Evolutionary conservation across 2,888 invertebrate genomes (phyloP).

Genomic region (Brachynemurus nebulosus): DNA sequence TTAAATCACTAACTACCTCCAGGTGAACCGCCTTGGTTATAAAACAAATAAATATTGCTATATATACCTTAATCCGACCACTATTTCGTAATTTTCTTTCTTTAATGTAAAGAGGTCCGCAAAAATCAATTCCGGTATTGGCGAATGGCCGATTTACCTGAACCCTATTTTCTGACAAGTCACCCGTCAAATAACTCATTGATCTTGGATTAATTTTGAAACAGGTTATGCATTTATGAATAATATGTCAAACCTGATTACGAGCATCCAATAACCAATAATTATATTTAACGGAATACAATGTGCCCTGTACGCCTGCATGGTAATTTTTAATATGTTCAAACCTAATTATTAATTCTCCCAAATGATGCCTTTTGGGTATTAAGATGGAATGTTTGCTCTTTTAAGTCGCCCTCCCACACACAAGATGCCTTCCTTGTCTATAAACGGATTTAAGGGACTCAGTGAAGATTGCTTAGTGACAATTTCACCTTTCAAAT

Average conservation of each 20-base stretch:
- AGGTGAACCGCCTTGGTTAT: constrained; percentile 18
- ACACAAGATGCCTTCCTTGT: too few relatives aligned
- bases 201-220: background rate
- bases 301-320: background rate
- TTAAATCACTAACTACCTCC: constrained; percentile 17
- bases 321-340: background rate
- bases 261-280: background rate
- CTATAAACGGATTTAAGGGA: background rate
- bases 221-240: background rate
- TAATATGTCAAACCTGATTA: background rate
- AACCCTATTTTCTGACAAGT: constrained; percentile 10
- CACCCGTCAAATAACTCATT: background rate
- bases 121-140: too few relatives aligned
- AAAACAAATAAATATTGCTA: constrained; percentile 18
- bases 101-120: constrained; percentile 10
- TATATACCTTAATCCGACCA: constrained; percentile 16
- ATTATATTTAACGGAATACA: background rate
- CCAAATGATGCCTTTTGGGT: background rate
- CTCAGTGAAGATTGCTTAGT: background rate
- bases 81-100: constrained; percentile 12
- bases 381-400: background rate
- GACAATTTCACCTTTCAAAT: background rate
- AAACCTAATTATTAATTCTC: background rate
- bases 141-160: constrained; percentile 11
- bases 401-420: constrained; percentile 1